Conservation (phyloP, 2,888 invertebrate species). For the Artemia sinica region DNA sequence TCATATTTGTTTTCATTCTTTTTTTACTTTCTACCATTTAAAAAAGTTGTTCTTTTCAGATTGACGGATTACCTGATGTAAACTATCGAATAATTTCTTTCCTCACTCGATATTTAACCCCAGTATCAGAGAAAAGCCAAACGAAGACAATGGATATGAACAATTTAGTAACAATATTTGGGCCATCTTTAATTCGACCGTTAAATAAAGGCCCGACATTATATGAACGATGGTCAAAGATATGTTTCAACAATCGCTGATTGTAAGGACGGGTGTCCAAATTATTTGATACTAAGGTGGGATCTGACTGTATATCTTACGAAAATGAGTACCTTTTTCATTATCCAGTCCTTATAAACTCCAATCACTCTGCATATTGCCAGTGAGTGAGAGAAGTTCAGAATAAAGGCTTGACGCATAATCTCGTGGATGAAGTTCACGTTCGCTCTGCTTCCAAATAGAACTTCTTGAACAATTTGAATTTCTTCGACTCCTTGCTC, state of each 20-base stretch:
- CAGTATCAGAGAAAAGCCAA: constrained; percentile 64
- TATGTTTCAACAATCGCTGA: constrained; percentile 88
- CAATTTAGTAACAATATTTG: constrained; percentile 82
- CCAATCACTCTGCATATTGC: constrained; percentile 74
- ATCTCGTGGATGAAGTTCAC: constrained; percentile 88
- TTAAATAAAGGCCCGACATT: constrained; percentile 51
- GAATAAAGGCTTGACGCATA: constrained; percentile 74
- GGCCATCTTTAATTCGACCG: constrained; percentile 74
- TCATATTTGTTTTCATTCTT: too few species aligned
- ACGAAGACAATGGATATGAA: constrained; percentile 85
- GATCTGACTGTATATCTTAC: background rate
- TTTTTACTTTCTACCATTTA: too few species aligned
- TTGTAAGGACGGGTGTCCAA: constrained; percentile 50
- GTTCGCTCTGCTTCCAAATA: constrained; percentile 71
- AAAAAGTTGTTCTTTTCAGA: constrained; percentile 27
- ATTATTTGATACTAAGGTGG: too few species aligned
- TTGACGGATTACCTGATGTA: constrained; percentile 60
- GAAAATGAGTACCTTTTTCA: constrained; percentile 46
- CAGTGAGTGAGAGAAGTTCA: constrained; percentile 70
- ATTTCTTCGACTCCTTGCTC: constrained; percentile 19
- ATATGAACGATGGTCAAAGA: constrained; percentile 74
- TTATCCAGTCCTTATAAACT: constrained; percentile 90
- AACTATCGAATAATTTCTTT: constrained; percentile 85
- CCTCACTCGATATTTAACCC: constrained; percentile 69
- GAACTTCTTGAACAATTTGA: constrained; percentile 59